Percentiles rank a stretch among this genome's conserved stretches.
Evolutionary conservation across 53 echinoderm and acorn worm species (phyloP).

Genomic region (Actinopyga echinites): DNA sequence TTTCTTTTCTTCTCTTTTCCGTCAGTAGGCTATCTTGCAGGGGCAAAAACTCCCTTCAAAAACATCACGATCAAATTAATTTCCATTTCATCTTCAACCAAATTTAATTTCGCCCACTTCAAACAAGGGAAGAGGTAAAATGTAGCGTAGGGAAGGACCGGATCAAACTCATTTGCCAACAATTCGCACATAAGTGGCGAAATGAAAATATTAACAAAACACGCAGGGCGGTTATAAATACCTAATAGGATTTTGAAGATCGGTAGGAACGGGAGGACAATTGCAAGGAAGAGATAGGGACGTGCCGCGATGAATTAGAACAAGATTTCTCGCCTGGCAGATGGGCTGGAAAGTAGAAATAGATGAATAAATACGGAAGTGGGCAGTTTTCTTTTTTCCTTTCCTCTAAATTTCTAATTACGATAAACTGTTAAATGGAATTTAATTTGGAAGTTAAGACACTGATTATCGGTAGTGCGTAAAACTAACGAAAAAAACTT

Average conservation of each 20-base stretch:
- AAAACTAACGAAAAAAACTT: neutral
- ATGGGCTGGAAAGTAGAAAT: conserved; percentile 3
- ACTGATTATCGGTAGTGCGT: conserved; percentile 4
- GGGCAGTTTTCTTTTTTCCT: neutral
- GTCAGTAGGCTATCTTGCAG: conserved; percentile 26
- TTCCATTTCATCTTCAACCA: conserved; percentile 48
- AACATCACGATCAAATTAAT: conserved; percentile 54
- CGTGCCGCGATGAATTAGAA: conserved; percentile 40
- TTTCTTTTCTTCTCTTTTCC: conserved; percentile 16
- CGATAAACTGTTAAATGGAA: conserved; percentile 41
- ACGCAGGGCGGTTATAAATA: conserved; percentile 29
- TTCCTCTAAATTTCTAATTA: conserved; percentile 2
- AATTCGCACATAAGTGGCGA: conserved; percentile 53
- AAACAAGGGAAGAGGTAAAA: conserved; percentile 32
- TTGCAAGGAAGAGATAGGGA: conserved; percentile 18
- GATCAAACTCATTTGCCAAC: conserved; percentile 38
- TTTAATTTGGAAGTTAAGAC: conserved; percentile 30
- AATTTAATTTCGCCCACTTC: conserved; percentile 49
- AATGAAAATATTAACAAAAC: conserved; percentile 50
- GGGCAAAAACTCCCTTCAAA: conserved; percentile 43
- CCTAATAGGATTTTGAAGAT: conserved; percentile 45
- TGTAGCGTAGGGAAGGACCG: neutral
- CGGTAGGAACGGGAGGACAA: conserved; percentile 3
- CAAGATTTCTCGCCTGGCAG: conserved; percentile 44
- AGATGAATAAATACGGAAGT: conserved; percentile 33